A percentile compares a stretch with the other conserved stretches of the same genome.
Conservation (phyloP, 2,888 invertebrate species). For the Orchesellides sinensis region DNA sequence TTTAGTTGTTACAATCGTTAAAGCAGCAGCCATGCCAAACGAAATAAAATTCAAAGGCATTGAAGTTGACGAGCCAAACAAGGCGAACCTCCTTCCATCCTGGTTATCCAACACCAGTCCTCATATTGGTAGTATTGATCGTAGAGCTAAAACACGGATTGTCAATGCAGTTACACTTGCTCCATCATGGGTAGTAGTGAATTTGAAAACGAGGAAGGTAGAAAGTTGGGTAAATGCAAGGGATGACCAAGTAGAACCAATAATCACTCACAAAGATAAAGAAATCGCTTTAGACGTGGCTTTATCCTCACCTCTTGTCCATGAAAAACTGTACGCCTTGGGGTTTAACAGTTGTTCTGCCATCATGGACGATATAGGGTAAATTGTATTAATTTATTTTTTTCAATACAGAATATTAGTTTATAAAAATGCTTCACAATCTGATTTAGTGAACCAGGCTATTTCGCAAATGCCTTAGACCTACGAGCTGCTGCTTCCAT, state of each 20-base stretch:
- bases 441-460: conserved; percentile 55
- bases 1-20: conserved; percentile 19
- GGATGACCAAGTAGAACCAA: neutral
- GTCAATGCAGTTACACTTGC: neutral
- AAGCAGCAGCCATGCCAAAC: neutral
- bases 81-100: conserved; percentile 16
- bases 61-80: conserved; percentile 50
- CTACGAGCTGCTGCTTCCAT: conserved; percentile 13
- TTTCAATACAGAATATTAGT: too few relatives aligned
- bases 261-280: conserved; percentile 5
- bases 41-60: conserved; percentile 20
- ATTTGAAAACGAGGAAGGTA: conserved; percentile 19
- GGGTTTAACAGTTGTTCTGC: conserved; percentile 13
- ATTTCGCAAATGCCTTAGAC: conserved; percentile 41
- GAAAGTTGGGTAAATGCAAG: neutral
- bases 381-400: too few relatives aligned
- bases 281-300: neutral
- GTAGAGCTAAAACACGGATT: conserved; percentile 4
- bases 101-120: conserved; percentile 22
- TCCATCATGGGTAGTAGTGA: conserved; percentile 20
- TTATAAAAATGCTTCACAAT: too few relatives aligned
- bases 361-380: conserved; percentile 29
- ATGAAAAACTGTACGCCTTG: neutral
- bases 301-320: conserved; percentile 4
- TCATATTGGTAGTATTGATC: neutral